Evolutionary conservation across 2,113 vertebrate species (phyloP).

Genomic region (Urocitellus parryii): DNA sequence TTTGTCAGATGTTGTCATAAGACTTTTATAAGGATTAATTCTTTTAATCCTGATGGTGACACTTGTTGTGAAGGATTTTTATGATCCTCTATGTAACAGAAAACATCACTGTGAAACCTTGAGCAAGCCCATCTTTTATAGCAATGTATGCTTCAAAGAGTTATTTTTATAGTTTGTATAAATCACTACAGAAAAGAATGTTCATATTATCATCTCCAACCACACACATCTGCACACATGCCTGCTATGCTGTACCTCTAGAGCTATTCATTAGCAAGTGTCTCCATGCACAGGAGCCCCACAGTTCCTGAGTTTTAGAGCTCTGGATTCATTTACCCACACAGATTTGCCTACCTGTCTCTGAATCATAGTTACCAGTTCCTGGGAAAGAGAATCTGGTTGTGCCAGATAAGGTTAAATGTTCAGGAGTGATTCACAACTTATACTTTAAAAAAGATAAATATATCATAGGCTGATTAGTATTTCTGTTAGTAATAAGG

Average conservation of each 20-base stretch:
- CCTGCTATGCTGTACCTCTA: background rate
- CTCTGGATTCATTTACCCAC: background rate
- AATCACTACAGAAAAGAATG: background rate
- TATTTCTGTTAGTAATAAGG: background rate
- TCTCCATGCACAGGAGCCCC: background rate
- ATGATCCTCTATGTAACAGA: background rate
- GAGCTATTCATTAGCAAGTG: background rate
- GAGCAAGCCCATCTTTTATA: background rate
- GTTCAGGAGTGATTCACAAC: background rate
- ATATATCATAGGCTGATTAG: background rate
- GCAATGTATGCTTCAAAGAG: background rate
- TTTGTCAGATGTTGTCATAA: background rate
- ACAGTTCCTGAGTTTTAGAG: background rate
- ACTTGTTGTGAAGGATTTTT: background rate
- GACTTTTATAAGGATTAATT: background rate
- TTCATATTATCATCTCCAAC: background rate
- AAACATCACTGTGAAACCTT: background rate
- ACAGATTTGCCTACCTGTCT: background rate
- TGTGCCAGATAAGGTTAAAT: background rate
- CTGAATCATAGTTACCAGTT: conserved; percentile 47
- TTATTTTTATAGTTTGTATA: conserved; percentile 24
- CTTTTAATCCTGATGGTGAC: background rate
- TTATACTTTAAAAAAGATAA: background rate
- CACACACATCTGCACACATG: background rate
- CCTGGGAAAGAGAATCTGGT: background rate